A percentile compares a stretch with the other conserved stretches of the same genome.
These are phyloP conservation scores for Muscicapa striata DNA, from an alignment of 2,797 vertebrate genomes.

Conservation along the genomic window DNA sequence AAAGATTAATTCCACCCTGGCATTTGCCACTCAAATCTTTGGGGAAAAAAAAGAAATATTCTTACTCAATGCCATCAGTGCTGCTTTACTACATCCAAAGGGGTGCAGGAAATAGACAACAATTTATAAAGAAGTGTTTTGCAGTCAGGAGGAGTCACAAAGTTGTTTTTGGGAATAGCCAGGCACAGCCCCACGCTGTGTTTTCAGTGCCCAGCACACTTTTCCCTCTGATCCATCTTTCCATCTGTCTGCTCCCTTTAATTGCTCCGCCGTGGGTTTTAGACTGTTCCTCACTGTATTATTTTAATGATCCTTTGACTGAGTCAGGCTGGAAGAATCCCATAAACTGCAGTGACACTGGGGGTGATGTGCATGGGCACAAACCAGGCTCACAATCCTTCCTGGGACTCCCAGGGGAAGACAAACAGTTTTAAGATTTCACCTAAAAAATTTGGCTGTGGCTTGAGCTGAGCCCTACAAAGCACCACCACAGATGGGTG, in stretches of 20 bases:
- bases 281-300: constrained; percentile 41
- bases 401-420: background rate
- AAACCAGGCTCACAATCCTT: background rate
- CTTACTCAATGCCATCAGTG: background rate
- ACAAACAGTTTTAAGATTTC: background rate
- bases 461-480: background rate
- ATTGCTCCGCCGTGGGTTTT: constrained; percentile 12
- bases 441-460: background rate
- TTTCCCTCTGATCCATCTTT: constrained; percentile 30
- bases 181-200: background rate
- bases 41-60: background rate
- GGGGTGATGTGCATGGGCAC: constrained; percentile 44
- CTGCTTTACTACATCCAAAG: background rate
- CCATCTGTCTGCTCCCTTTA: background rate
- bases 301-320: constrained; percentile 64
- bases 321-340: constrained; percentile 62
- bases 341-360: constrained; percentile 22
- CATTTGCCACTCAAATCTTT: background rate
- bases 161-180: background rate
- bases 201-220: background rate
- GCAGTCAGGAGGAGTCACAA: background rate
- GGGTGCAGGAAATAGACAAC: background rate
- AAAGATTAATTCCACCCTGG: background rate
- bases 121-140: background rate
- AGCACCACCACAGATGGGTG: background rate